Percentiles rank a stretch among this genome's conserved stretches.
Conservation (phyloP, 2,113 vertebrate genomes). For the Paradoxurus hermaphroditus region DNA sequence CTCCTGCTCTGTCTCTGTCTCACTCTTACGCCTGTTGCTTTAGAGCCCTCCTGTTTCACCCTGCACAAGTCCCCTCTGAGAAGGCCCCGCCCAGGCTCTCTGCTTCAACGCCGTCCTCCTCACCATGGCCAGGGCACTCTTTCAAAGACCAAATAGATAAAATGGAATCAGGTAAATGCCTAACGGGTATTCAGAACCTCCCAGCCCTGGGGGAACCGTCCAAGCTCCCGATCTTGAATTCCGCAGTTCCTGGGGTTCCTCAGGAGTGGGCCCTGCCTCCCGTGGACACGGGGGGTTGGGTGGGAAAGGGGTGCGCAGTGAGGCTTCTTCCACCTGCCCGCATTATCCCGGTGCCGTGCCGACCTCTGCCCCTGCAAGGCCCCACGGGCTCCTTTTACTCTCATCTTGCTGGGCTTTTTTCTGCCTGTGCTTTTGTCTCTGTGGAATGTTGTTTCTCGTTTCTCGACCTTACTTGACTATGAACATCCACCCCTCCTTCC, state of each 20-base stretch:
- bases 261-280: neutral
- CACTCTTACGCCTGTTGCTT: neutral
- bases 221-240: neutral
- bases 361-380: neutral
- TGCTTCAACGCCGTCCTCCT: neutral
- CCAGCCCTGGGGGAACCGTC: neutral
- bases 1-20: neutral
- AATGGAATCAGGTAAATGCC: neutral
- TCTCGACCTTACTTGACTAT: neutral
- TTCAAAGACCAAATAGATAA: neutral
- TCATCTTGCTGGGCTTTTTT: neutral
- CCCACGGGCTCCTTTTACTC: neutral
- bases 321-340: neutral
- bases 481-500: neutral
- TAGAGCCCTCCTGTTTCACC: neutral
- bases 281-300: neutral
- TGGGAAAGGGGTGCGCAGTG: neutral
- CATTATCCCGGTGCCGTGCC: accelerated
- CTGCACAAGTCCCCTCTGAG: neutral
- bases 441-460: neutral
- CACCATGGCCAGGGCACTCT: neutral
- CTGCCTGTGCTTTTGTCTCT: neutral
- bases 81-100: neutral
- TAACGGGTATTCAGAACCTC: neutral
- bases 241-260: neutral